Evolutionary conservation across 2,888 invertebrate genomes (phyloP).

Genomic region (Desoria tigrina): DNA sequence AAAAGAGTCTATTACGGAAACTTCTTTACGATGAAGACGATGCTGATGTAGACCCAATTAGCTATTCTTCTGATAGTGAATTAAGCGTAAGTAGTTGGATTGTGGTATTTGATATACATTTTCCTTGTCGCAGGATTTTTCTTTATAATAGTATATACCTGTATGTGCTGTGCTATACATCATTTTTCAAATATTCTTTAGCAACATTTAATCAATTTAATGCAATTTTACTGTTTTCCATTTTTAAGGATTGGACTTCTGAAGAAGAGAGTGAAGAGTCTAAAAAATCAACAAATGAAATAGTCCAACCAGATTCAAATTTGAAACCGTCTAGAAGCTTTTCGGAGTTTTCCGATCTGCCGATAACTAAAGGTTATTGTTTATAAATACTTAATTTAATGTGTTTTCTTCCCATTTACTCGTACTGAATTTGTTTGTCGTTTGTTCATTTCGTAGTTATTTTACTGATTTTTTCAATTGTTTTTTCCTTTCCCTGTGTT

Average conservation of each 20-base stretch:
- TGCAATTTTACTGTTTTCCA: too few relatives aligned
- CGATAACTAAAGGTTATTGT: conserved; percentile 3
- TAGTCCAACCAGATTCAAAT: conserved; percentile 11
- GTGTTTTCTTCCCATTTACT: background rate
- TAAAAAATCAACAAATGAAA: conserved; percentile 18
- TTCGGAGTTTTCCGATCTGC: conserved; percentile 32
- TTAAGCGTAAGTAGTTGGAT: conserved; percentile 45
- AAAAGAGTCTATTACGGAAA: conserved; percentile 18
- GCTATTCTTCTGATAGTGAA: conserved; percentile 38
- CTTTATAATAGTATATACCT: too few relatives aligned
- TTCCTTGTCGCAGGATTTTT: too few relatives aligned
- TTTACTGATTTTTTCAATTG: too few relatives aligned
- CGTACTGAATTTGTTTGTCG: background rate
- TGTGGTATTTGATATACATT: too few relatives aligned
- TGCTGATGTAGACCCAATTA: background rate
- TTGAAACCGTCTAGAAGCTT: conserved; percentile 31
- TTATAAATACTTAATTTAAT: background rate
- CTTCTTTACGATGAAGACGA: conserved; percentile 26
- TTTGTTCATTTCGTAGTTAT: too few relatives aligned
- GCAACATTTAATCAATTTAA: too few relatives aligned
- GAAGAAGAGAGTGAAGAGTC: conserved; percentile 17
- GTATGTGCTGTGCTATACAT: too few relatives aligned
- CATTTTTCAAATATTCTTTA: too few relatives aligned
- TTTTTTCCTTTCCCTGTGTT: too few relatives aligned
- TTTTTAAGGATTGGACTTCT: conserved; percentile 19